These are phyloP conservation scores for Deroptyus accipitrinus DNA, from an alignment of 2,113 vertebrate species.

Conservation along the genomic window DNA sequence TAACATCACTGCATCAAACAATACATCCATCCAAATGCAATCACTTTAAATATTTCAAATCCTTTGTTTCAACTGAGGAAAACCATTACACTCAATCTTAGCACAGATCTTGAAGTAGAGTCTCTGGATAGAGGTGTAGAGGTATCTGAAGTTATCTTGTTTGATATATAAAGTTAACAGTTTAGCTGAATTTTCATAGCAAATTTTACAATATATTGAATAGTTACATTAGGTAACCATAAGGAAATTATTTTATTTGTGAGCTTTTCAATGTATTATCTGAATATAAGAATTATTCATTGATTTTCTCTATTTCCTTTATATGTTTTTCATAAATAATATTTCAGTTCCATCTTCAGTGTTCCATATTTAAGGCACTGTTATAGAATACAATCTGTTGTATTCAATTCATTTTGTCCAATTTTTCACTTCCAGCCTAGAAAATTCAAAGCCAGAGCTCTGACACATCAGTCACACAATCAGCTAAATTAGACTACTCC, in stretches of 20 bases:
- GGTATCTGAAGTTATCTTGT: background rate
- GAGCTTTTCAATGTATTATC: background rate
- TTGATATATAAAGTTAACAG: background rate
- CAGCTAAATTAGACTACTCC: slow-evolving; percentile 54
- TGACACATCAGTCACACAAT: slow-evolving; percentile 39
- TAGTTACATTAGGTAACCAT: background rate
- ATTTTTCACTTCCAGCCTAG: background rate
- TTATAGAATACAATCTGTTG: background rate
- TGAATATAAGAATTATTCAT: background rate
- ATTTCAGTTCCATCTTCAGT: background rate
- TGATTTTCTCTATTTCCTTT: background rate
- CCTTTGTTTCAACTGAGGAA: background rate
- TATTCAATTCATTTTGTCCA: background rate
- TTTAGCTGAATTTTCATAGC: background rate
- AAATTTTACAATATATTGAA: background rate
- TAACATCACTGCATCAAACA: background rate
- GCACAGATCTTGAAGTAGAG: background rate
- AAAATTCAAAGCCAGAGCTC: slow-evolving; percentile 14
- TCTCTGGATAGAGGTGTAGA: background rate
- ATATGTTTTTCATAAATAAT: background rate
- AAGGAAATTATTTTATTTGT: background rate
- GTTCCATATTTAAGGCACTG: background rate
- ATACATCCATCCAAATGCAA: background rate
- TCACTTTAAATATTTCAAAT: background rate
- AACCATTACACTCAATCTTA: background rate